Evolutionary conservation across 2,888 invertebrate genomes (phyloP).

Genomic region (Thymelicus lineola): DNA sequence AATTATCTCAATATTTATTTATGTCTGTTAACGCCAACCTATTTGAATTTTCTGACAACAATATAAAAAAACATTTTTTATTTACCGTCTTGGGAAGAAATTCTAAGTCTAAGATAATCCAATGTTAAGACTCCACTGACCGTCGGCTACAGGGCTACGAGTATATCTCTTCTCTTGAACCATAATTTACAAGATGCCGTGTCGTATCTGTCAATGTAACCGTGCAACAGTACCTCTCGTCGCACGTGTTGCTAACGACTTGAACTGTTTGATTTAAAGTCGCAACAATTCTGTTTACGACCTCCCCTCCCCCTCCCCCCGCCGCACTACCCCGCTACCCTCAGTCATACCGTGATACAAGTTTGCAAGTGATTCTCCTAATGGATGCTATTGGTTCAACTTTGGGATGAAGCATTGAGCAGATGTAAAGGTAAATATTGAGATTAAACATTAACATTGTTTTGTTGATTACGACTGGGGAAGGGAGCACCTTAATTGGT

Average conservation of each 20-base stretch:
- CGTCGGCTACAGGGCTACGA: too few relatives aligned
- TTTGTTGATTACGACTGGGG: neutral
- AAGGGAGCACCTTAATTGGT: neutral
- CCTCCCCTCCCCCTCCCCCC: constrained; percentile 40
- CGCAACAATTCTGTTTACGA: constrained; percentile 81
- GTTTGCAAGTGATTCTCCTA: constrained; percentile 46
- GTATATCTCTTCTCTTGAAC: too few relatives aligned
- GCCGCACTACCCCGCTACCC: neutral
- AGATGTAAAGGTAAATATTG: constrained; percentile 28
- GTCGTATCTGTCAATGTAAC: constrained; percentile 49
- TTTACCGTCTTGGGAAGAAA: too few relatives aligned
- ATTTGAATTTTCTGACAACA: too few relatives aligned
- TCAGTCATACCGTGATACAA: constrained; percentile 40
- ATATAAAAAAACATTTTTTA: too few relatives aligned
- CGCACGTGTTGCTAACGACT: constrained; percentile 82
- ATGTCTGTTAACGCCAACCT: too few relatives aligned
- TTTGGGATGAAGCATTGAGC: constrained; percentile 19
- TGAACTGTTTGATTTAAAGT: constrained; percentile 83
- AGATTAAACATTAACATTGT: constrained; percentile 2
- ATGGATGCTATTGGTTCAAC: constrained; percentile 40
- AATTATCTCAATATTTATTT: too few relatives aligned
- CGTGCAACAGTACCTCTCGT: constrained; percentile 52
- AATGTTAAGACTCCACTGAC: too few relatives aligned
- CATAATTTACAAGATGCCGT: constrained; percentile 40
- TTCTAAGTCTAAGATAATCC: too few relatives aligned